Evolutionary conservation across 2,113 vertebrate genomes (phyloP).

Genomic region (Arenaria interpres): DNA sequence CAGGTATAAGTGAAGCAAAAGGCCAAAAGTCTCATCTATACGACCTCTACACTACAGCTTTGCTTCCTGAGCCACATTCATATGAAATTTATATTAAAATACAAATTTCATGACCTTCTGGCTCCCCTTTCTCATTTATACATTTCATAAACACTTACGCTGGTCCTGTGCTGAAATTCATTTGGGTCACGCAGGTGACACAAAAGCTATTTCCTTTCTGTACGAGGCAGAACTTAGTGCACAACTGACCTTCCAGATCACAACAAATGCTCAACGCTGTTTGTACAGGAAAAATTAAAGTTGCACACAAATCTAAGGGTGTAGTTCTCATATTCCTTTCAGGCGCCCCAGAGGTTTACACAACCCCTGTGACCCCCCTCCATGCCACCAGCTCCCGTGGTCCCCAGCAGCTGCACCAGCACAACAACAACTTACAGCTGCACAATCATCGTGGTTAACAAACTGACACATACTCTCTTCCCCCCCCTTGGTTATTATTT

Average conservation of each 20-base stretch:
- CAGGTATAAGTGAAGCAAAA: background rate
- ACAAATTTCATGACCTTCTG: conserved; percentile 7
- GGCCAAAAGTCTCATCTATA: background rate
- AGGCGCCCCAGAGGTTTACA: background rate
- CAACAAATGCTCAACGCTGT: background rate
- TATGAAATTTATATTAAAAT: conserved; percentile 20
- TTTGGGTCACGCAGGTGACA: background rate
- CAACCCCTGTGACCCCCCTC: background rate
- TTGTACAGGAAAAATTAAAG: background rate
- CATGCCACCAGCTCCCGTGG: background rate
- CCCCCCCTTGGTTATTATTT: background rate
- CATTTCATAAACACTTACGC: background rate
- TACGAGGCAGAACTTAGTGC: background rate
- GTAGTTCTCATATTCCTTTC: background rate
- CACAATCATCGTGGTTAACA: background rate
- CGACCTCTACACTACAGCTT: background rate
- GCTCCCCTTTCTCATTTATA: background rate
- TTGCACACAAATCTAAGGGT: background rate
- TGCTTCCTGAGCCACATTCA: background rate
- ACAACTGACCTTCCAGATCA: conserved; percentile 1
- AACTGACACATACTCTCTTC: background rate
- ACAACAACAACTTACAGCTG: background rate
- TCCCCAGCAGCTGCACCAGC: background rate
- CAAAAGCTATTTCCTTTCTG: conserved; percentile 16
- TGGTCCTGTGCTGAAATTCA: background rate